phyloP scores from a whole-genome alignment of 2,113 vertebrate species.

The Grammatotria lemairii region DNA sequence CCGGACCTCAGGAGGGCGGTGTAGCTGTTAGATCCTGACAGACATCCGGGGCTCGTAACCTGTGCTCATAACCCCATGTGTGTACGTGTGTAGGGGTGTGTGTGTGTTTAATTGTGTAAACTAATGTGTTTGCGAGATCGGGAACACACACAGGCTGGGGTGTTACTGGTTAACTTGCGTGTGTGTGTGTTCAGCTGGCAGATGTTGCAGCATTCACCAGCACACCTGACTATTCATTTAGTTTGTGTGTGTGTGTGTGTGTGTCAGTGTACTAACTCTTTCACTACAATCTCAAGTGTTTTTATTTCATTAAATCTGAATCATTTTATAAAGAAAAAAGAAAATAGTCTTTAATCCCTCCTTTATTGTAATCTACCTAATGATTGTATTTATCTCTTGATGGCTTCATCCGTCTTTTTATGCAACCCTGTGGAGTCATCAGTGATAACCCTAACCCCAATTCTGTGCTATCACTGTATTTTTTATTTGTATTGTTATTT shows the following conservation, averaged over 20 bases:
- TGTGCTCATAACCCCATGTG: background rate
- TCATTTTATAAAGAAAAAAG: background rate
- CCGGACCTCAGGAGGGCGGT: conserved; percentile 55
- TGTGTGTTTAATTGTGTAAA: conserved; percentile 2
- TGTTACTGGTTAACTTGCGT: conserved; percentile 14
- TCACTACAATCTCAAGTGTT: background rate
- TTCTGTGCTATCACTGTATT: background rate
- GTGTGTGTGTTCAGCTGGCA: background rate
- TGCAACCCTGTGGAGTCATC: background rate
- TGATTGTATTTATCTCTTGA: background rate
- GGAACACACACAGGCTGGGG: background rate
- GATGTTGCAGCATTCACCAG: conserved; percentile 4
- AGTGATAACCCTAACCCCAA: background rate
- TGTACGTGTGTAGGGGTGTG: background rate
- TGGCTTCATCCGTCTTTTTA: background rate
- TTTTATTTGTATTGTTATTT: background rate
- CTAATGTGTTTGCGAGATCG: background rate
- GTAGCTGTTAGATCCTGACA: conserved; percentile 43
- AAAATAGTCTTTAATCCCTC: background rate
- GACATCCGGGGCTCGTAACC: conserved; percentile 44
- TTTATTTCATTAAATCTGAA: background rate
- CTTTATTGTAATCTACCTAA: background rate
- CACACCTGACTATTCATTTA: background rate
- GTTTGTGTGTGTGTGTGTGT: background rate
- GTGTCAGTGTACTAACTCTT: background rate